Conservation (phyloP, 2,113 vertebrate genomes). For the Gambusia affinis region DNA sequence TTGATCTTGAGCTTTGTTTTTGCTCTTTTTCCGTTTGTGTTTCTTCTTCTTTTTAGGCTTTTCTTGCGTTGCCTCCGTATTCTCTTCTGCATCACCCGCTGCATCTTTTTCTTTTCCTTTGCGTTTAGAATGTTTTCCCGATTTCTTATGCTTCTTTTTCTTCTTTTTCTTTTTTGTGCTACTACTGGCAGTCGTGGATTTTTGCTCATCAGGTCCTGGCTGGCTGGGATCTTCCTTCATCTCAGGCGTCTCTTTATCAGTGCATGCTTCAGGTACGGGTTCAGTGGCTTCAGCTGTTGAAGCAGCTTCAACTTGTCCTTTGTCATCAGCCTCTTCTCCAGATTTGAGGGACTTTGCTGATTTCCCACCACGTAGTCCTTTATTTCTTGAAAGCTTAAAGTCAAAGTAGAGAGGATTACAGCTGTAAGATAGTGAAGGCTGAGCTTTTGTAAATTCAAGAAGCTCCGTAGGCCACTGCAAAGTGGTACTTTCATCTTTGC, state of each 20-base stretch:
- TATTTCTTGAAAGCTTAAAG: slow-evolving; percentile 95
- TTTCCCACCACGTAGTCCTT: slow-evolving; percentile 78
- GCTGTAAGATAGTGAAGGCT: slow-evolving; percentile 94
- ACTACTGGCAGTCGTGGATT: slow-evolving; percentile 66
- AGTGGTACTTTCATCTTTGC: slow-evolving; percentile 96
- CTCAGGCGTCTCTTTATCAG: slow-evolving; percentile 55
- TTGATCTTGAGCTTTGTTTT: slow-evolving; percentile 71
- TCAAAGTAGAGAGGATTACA: slow-evolving; percentile 99
- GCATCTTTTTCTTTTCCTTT: slow-evolving; percentile 85
- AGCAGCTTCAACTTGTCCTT: slow-evolving; percentile 61
- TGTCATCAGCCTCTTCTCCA: slow-evolving; percentile 51
- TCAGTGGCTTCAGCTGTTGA: slow-evolving; percentile 59
- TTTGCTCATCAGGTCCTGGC: slow-evolving; percentile 62
- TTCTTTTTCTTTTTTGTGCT: slow-evolving; percentile 84
- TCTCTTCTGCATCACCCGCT: slow-evolving; percentile 78
- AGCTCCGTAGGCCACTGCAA: slow-evolving; percentile 99
- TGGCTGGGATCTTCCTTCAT: slow-evolving; percentile 53
- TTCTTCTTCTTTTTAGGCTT: slow-evolving; percentile 94
- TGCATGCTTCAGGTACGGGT: slow-evolving; percentile 44
- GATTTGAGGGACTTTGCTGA: slow-evolving; percentile 68
- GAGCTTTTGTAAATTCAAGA: slow-evolving; percentile 91
- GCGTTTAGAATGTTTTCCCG: slow-evolving; percentile 86
- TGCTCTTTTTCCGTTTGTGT: slow-evolving; percentile 90
- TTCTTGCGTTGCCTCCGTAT: slow-evolving; percentile 78
- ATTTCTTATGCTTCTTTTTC: slow-evolving; percentile 98